Evolutionary conservation across 2,797 vertebrate genomes (phyloP).

Genomic region (Microchirus variegatus): DNA sequence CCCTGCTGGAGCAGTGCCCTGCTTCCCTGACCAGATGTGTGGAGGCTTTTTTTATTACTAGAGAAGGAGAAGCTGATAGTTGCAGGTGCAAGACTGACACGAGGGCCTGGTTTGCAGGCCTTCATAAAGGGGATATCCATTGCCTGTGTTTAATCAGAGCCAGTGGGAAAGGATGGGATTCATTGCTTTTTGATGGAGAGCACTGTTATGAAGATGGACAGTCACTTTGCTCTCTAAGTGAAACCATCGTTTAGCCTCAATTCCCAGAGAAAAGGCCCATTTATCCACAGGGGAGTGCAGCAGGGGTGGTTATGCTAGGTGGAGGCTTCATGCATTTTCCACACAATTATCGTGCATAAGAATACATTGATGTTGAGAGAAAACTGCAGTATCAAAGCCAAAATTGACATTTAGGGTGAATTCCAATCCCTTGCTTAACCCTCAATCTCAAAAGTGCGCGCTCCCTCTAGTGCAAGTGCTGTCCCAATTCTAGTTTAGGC

Average conservation of each 20-base stretch:
- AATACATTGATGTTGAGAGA: conserved; percentile 70
- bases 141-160: conserved; percentile 93
- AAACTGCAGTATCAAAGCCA: conserved; percentile 56
- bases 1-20: conserved; percentile 40
- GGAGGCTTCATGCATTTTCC: conserved; percentile 82
- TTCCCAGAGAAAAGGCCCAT: conserved; percentile 86
- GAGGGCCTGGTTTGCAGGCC: conserved; percentile 66
- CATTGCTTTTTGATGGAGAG: conserved; percentile 93
- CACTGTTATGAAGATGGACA: conserved; percentile 88
- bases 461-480: too few relatives aligned
- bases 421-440: too few relatives aligned
- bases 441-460: too few relatives aligned
- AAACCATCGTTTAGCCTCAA: conserved; percentile 88
- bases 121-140: conserved; percentile 81
- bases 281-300: conserved; percentile 83
- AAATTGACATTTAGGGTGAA: too few relatives aligned
- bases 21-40: conserved; percentile 84
- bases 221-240: conserved; percentile 88
- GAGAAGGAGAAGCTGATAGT: conserved; percentile 82
- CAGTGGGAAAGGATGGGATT: conserved; percentile 92
- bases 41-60: conserved; percentile 66
- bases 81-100: conserved; percentile 89
- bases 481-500: too few relatives aligned
- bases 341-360: conserved; percentile 79
- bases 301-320: conserved; percentile 79